Conservation (phyloP, 2,797 vertebrate genomes). For the Naso thynnoides region DNA sequence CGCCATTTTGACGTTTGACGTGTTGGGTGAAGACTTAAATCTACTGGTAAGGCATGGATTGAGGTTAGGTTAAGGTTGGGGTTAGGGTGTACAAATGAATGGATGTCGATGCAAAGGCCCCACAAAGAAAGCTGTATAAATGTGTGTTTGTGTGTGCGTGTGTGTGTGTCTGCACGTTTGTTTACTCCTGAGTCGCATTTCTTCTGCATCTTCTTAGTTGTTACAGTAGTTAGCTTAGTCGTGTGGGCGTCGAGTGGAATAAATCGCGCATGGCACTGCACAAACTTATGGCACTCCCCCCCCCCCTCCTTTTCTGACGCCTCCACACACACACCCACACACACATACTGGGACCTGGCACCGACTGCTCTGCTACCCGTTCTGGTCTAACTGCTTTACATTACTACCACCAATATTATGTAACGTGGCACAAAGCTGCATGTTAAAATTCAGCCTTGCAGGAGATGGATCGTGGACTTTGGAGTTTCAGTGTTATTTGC, state of each 20-base stretch:
- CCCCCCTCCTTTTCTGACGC: conserved; percentile 59
- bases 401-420: conserved; percentile 55
- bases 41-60: too few relatives aligned
- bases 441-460: conserved; percentile 45
- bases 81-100: too few relatives aligned
- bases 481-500: conserved; percentile 38
- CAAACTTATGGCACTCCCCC: conserved; percentile 79
- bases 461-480: conserved; percentile 46
- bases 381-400: conserved; percentile 68
- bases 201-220: conserved; percentile 54
- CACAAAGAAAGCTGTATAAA: too few relatives aligned
- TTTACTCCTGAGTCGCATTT: conserved; percentile 37
- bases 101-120: too few relatives aligned
- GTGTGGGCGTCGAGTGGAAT: conserved; percentile 78
- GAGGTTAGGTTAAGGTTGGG: too few relatives aligned
- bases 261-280: conserved; percentile 72
- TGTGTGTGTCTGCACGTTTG: conserved; percentile 29
- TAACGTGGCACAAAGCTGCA: conserved; percentile 50
- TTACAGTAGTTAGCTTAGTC: conserved; percentile 60
- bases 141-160: not conserved
- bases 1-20: too few relatives aligned
- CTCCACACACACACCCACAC: conserved; percentile 72
- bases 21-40: too few relatives aligned
- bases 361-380: conserved; percentile 52
- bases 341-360: conserved; percentile 70